These are phyloP conservation scores for Latrodectus hesperus DNA, from an alignment of 2,888 invertebrate genomes.

Conservation along the genomic window DNA sequence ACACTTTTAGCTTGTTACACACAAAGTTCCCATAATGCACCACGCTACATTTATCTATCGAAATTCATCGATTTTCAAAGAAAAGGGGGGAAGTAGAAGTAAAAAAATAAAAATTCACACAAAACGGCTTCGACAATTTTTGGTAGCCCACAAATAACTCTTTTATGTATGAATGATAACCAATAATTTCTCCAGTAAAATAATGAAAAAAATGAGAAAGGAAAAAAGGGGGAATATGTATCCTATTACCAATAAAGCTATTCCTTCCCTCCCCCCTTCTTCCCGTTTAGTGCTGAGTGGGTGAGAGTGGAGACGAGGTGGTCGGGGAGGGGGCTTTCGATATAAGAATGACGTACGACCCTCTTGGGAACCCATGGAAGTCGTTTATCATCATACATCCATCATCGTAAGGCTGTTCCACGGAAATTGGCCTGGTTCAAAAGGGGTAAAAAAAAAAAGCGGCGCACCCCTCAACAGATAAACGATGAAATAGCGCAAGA, in stretches of 20 bases:
- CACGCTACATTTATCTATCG: not conserved
- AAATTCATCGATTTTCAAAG: not conserved
- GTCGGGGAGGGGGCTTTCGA: slow-evolving; percentile 11
- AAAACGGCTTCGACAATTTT: slow-evolving; percentile 24
- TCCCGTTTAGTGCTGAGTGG: slow-evolving; percentile 9
- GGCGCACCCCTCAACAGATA: no score
- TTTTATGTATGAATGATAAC: slow-evolving; percentile 63
- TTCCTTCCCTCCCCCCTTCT: not conserved
- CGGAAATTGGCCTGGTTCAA: slow-evolving; percentile 63
- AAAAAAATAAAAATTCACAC: not conserved
- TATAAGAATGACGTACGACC: slow-evolving; percentile 59
- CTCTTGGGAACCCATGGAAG: slow-evolving; percentile 45
- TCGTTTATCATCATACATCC: slow-evolving; percentile 60
- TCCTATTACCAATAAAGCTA: slow-evolving; percentile 20
- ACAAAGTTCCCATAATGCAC: not conserved
- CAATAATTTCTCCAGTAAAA: slow-evolving; percentile 44
- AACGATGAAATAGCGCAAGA: no score
- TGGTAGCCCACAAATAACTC: slow-evolving; percentile 57
- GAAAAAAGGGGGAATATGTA: slow-evolving; percentile 1
- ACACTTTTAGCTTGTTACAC: slow-evolving; percentile 5
- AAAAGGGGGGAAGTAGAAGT: not conserved
- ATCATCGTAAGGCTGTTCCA: slow-evolving; percentile 52
- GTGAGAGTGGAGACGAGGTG: not conserved
- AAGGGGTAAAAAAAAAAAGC: not conserved
- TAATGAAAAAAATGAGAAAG: slow-evolving; percentile 8